A percentile compares a stretch with the other conserved stretches of the same genome.
phyloP scores from a whole-genome alignment of 2,797 vertebrate genomes.

The Gallinago nigripennis region DNA sequence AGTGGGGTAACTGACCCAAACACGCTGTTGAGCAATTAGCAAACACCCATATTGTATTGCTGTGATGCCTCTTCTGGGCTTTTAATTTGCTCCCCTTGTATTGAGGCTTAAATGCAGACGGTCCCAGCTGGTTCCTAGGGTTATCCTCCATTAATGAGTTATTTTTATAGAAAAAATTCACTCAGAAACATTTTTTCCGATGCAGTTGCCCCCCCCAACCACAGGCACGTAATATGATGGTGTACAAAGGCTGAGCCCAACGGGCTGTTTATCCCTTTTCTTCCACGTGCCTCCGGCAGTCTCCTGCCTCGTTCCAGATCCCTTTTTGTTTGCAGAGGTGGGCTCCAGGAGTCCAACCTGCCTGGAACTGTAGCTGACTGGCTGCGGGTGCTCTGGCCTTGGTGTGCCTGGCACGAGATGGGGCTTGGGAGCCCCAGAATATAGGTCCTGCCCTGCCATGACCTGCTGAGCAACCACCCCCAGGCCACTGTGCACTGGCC shows the following conservation, averaged over 20 bases:
- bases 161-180: neutral
- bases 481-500: accelerated
- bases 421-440: neutral
- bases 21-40: neutral
- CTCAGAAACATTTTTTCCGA: neutral
- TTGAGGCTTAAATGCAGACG: neutral
- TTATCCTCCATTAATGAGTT: neutral
- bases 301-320: neutral
- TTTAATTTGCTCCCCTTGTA: neutral
- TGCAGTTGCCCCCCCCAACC: neutral
- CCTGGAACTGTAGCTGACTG: neutral
- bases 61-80: neutral
- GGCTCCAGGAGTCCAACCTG: neutral
- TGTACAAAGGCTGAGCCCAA: neutral
- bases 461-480: neutral
- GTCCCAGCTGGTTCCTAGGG: neutral
- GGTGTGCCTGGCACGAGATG: accelerated
- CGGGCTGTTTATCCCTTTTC: neutral
- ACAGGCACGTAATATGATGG: neutral
- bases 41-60: neutral
- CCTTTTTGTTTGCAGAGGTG: neutral
- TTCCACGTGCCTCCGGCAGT: accelerated
- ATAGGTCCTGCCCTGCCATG: neutral
- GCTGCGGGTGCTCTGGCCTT: accelerated
- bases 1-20: neutral